Base-by-base conservation (phyloP, 2,113 vertebrate genomes). In the Colinus virginianus region DNA sequence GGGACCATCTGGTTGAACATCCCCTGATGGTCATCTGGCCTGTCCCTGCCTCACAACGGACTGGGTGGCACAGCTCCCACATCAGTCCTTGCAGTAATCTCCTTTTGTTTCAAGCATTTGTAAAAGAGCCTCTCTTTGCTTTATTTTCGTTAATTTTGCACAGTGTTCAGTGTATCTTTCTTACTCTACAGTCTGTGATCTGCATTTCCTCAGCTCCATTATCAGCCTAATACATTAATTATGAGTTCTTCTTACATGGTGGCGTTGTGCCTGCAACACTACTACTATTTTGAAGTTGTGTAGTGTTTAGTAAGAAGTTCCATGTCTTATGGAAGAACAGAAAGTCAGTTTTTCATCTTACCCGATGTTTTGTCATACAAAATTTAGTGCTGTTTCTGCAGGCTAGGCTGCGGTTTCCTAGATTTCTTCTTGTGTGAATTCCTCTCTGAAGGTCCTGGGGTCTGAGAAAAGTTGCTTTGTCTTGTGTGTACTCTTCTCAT, bases 21-120 rank as follows among this genome's bases (percentile, higher is more conserved):
- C 76, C 88, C 88, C 59, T 88, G 64, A 63, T 92, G 43, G 64
- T 86, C 93, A 91, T 86, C 80, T 95, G 94, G 77, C 80, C 90
- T 93, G 55, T 91, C n/a, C 30, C 30, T 88, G 55, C 42, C 30
- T 92, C 58, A 17, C 2, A 8, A 55, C 28, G 83, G 69, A 63
- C 74, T 38, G n/a, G 42, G 34, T 86, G 83, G 71, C 55, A 42
- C 18, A 46, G 59, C 83, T 88, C 79, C 77, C 70, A 70, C 68
- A 71, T 55, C 59, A 91, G 49, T 22, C 21, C 55, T 85, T 77
- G 42, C 38, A 51, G 34, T 56, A 30, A 66, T 78, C 11, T 81
- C 22, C 16, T 80, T 71, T 40, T 74, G 20, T 36, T 81, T 70
- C 83, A 22, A 75, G 25, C 40, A 59, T 36, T 90, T 91, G n/a